phyloP scores from a whole-genome alignment of 2,888 invertebrate genomes.

The Ophion ventricosus region DNA sequence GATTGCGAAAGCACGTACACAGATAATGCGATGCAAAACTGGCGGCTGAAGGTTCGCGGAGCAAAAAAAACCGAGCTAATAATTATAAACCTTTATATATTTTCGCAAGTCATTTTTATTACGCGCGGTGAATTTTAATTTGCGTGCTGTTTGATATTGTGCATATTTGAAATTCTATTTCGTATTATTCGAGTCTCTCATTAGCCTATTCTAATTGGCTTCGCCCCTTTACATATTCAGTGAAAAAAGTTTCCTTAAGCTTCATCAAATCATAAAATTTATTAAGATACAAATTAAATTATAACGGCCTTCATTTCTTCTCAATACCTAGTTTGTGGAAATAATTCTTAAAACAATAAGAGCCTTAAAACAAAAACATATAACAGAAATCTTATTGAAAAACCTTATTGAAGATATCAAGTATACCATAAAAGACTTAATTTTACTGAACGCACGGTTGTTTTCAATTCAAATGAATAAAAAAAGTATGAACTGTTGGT shows the following conservation, averaged over 20 bases:
- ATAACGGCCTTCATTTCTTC: background rate
- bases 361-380: too few relatives aligned
- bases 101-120: background rate
- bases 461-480: too few relatives aligned
- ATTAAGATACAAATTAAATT: background rate
- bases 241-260: background rate
- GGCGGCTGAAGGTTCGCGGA: background rate
- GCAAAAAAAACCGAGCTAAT: background rate
- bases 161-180: background rate
- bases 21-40: constrained; percentile 21
- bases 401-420: too few relatives aligned
- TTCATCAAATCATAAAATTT: background rate
- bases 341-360: too few relatives aligned
- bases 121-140: constrained; percentile 8
- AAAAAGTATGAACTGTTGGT: too few relatives aligned
- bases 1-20: constrained; percentile 39
- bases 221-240: background rate
- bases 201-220: too few relatives aligned
- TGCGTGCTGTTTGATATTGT: background rate
- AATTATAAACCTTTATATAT: background rate
- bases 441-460: too few relatives aligned
- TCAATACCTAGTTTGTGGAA: background rate
- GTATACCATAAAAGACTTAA: too few relatives aligned
- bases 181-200: background rate
- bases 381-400: too few relatives aligned